Conservation (phyloP, 2,113 vertebrate genomes). For the Chionodraco myersi region DNA sequence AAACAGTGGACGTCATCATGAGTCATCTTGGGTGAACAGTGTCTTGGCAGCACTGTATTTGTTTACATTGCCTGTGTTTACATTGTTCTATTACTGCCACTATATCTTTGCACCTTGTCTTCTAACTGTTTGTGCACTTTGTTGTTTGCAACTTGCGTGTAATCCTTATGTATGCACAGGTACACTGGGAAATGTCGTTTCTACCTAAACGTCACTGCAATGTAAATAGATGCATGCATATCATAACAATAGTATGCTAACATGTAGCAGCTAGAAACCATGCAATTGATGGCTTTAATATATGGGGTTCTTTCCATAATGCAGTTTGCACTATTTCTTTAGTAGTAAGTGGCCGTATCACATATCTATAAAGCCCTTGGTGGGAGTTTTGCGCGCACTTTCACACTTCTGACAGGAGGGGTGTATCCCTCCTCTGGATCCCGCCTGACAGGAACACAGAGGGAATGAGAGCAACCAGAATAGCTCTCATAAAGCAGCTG, state of each 20-base stretch:
- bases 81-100: no score
- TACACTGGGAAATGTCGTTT: no score
- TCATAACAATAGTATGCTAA: background rate
- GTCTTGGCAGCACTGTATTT: background rate
- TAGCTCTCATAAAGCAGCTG: background rate
- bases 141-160: no score
- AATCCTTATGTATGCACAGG: no score
- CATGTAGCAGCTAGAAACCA: background rate
- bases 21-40: slow-evolving; percentile 50
- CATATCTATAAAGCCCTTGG: no score
- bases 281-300: no score
- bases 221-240: no score
- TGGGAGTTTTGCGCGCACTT: background rate
- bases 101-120: no score
- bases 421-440: background rate
- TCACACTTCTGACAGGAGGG: background rate
- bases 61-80: no score
- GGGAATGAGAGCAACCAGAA: slow-evolving; percentile 1
- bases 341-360: background rate
- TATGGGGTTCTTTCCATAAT: no score
- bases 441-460: background rate
- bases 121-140: no score
- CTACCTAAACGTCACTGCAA: no score
- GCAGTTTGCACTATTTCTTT: background rate
- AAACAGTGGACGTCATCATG: slow-evolving; percentile 72